phyloP scores from a whole-genome alignment of 2,113 vertebrate species.

The Phylloscopus trochilus region DNA sequence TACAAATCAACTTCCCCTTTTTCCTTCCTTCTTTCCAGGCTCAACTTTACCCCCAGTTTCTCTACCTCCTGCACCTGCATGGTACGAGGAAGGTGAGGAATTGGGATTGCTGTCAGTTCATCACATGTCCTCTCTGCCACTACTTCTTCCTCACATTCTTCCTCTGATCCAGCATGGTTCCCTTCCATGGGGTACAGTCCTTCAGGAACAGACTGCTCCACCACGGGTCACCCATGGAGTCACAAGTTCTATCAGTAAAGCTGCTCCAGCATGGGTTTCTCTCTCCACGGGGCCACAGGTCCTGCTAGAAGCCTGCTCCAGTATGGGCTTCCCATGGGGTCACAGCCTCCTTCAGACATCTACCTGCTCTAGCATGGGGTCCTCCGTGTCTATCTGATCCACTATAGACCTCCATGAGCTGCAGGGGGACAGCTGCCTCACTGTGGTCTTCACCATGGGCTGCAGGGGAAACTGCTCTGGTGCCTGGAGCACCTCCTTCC shows the following conservation, averaged over 20 bases:
- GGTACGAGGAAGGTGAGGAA: background rate
- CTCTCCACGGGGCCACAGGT: background rate
- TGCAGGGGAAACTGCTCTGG: background rate
- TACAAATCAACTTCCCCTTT: background rate
- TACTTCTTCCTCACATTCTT: background rate
- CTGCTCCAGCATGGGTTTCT: background rate
- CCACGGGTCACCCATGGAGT: no score
- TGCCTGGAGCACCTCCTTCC: background rate
- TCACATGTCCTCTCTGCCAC: background rate
- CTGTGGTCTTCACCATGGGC: background rate
- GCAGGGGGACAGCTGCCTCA: background rate
- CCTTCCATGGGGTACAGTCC: background rate
- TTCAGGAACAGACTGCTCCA: background rate
- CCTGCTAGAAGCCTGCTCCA: background rate
- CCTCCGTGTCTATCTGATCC: background rate
- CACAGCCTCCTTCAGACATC: background rate
- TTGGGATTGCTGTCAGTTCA: background rate
- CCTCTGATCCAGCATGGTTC: background rate
- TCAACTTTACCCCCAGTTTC: background rate
- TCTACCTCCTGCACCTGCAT: fast-evolving
- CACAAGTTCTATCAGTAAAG: background rate
- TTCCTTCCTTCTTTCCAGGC: background rate
- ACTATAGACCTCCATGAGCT: fast-evolving
- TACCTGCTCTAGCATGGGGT: background rate
- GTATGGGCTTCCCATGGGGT: no score